Evolutionary conservation across 2,888 invertebrate species (phyloP), one percentile per base, ranked within the genome.

Genomic region (Oxytorus armatus): DNA sequence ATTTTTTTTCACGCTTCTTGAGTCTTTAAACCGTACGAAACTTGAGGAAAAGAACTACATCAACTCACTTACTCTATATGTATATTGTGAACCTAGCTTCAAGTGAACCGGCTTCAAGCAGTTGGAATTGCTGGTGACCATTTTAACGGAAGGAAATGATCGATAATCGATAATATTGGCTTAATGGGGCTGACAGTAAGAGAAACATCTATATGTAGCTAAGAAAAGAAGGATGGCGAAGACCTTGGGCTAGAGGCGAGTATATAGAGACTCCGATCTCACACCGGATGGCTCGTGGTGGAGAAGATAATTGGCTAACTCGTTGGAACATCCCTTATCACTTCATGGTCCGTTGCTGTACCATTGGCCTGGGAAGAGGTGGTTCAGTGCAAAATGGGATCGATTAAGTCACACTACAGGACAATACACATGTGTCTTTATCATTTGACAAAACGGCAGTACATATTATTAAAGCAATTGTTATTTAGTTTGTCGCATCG

Each of bases 251-350:
- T 51, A 36, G 16, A 33, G 65, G 36, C 49, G 78, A 79, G 68
- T 69, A 74, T 69, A 63, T 73, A 51, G 49, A 69, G 42, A 72
- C 73, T 68, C 53, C 73, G 66, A 68, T 57, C 49, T 79, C 63
- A 57, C 69, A 39, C 69, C 69, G 79, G 79, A 74, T 75, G 74
- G 65, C 74, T 69, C 79, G 69, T n/a, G 57, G 63, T 65, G 42
- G 74, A 75, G 74, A 65, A 65, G 74, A 79, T 79, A 79, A 79
- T 79, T 79, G 79, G 63, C 74, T 49, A 65, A 79, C 74, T 79
- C 69, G 69, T 79, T 66, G 63, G 69, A 63, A 75, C 69, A 70
- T 75, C 77, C 68, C 77, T 77, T 72, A 76, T 77, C 76, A 53
- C 79, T 80, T 73, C 51, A 68, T 72, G 66, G 72, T 73, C 69